Base-by-base conservation (phyloP, 2,797 vertebrate genomes). In the Gastrophryne carolinensis region DNA sequence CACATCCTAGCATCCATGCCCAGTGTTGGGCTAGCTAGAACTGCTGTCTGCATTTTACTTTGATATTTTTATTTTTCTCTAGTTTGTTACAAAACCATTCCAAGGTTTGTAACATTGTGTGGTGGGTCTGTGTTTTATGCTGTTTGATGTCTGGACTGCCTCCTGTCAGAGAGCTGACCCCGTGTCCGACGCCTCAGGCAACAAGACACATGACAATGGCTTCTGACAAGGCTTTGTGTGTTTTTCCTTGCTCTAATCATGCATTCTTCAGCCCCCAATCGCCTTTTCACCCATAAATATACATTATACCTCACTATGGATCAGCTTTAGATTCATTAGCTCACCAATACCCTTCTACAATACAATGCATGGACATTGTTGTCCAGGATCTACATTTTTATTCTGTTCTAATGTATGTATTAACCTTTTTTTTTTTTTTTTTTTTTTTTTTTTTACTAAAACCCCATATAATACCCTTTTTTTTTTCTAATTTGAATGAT, bases 161-260 rank as follows among this genome's bases (percentile, higher is more conserved):
- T n/a, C n/a, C 44, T 21, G n/a, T 47, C 44, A 47, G 44, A 7
- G 21, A 19, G 44, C 1, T 2, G 17, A 9, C 44, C 44, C 17
- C 10, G 6, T 47, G 21, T 47, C 17, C 44, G 2, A n/a, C 15
- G 26, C 53, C 53, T 54, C 26, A 3, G 53, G 53, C 24, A 27
- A 27, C 27, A n/a, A 56, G 27, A 56, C 53, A 27, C 53, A 29
- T 56, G 53, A 56, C 53, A 56, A 56, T 56, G 12, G 53, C 52
- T 54, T 5, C 4, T 9, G 5, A 24, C 17, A n/a, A 8, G 39
- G 39, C 39, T 17, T 17, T 44, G 37, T 44, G 10, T 44, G n/a
- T n/a, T 47, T 47, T 21, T 47, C 44, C 44, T 47, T 9, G 2
- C n/a, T 0, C 17, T 47, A 47, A 19, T 47, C 44, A 47, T 21